phyloP scores from a whole-genome alignment of 2,113 vertebrate species.

The Podilymbus podiceps region DNA sequence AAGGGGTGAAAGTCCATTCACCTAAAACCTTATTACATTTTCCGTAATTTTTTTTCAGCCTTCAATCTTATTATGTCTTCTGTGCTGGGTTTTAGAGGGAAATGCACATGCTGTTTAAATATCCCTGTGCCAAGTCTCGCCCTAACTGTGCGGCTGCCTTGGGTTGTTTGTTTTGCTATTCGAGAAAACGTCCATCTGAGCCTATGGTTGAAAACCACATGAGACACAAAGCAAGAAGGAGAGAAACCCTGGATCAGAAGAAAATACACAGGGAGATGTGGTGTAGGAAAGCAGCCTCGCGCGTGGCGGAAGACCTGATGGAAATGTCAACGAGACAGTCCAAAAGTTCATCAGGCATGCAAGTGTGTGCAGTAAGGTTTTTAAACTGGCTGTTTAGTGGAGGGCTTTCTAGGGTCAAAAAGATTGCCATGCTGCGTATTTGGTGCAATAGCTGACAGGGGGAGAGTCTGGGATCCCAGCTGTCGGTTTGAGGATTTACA shows the following conservation, averaged over 20 bases:
- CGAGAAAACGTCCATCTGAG: not conserved
- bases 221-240: not conserved
- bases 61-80: not conserved
- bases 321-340: not conserved
- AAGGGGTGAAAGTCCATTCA: not conserved
- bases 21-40: not conserved
- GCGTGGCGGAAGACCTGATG: not conserved
- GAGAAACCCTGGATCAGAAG: not conserved
- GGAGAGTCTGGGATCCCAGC: not conserved
- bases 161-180: not conserved
- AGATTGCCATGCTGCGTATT: not conserved
- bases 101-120: not conserved
- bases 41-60: not conserved
- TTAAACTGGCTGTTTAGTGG: not conserved
- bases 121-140: not conserved
- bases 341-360: not conserved
- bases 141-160: not conserved
- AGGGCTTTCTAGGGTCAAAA: not conserved
- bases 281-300: not conserved
- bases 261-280: not conserved
- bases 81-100: not conserved
- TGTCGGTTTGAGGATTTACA: not conserved
- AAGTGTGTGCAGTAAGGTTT: not conserved
- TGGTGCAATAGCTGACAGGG: not conserved
- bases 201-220: not conserved